Evolutionary conservation across 2,888 invertebrate species (phyloP).

Genomic region (Hymenopus coronatus): DNA sequence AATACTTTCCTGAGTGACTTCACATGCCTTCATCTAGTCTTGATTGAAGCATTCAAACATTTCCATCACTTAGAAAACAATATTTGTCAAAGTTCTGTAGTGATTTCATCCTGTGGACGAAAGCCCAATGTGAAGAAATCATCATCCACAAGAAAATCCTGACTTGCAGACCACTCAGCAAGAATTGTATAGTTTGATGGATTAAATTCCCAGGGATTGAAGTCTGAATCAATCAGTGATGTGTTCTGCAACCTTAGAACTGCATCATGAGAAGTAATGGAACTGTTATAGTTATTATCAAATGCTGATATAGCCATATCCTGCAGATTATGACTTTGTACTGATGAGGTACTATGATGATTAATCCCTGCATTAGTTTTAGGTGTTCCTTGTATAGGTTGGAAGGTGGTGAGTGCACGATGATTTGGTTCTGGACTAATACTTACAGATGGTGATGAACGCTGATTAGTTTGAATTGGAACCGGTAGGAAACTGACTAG

Average conservation of each 20-base stretch:
- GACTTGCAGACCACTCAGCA: conserved; percentile 46
- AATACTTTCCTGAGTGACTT: background rate
- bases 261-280: background rate
- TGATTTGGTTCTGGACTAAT: conserved; percentile 21
- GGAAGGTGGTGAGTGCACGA: conserved; percentile 35
- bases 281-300: conserved; percentile 46
- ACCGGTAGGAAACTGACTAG: conserved; percentile 73
- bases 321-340: conserved; percentile 38
- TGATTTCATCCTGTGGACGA: conserved; percentile 84
- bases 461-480: conserved; percentile 42
- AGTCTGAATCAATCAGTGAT: conserved; percentile 43
- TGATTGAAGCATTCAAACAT: too few species aligned
- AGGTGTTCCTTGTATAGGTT: conserved; percentile 4
- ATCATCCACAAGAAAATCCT: conserved; percentile 57
- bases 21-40: background rate
- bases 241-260: conserved; percentile 10
- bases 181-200: conserved; percentile 46
- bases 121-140: conserved; percentile 81
- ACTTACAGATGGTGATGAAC: conserved; percentile 31
- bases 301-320: conserved; percentile 46
- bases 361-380: background rate
- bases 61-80: too few species aligned
- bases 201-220: conserved; percentile 48
- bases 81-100: conserved; percentile 68
- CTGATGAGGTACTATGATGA: background rate